phyloP scores from a whole-genome alignment of 1,140 invertebrate genomes.

The Drosophila sucinea region DNA sequence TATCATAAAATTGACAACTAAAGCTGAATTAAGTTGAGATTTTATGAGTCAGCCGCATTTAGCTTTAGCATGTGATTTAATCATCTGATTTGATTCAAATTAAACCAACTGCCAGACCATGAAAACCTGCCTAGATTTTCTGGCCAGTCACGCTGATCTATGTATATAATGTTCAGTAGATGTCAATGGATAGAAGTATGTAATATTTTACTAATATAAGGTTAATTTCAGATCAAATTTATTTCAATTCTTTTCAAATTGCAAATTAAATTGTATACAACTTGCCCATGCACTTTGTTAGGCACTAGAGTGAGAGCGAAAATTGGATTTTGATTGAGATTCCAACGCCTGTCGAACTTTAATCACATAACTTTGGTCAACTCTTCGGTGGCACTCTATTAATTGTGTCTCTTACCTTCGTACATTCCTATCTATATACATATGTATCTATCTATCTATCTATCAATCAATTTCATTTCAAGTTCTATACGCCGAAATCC shows the following conservation, averaged over 20 bases:
- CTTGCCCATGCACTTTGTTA: not conserved
- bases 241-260: too few relatives aligned
- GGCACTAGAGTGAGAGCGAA: too few relatives aligned
- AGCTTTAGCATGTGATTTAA: constrained; percentile 1
- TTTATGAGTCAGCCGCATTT: not conserved
- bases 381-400: constrained; percentile 5
- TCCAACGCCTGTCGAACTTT: not conserved
- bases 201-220: too few relatives aligned
- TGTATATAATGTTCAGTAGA: too few relatives aligned
- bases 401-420: constrained; percentile 1
- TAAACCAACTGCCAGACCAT: not conserved
- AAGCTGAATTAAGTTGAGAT: not conserved
- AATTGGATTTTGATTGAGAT: not conserved
- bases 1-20: constrained; percentile 6
- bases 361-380: constrained; percentile 11
- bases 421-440: not conserved
- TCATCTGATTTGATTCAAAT: constrained; percentile 2
- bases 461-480: constrained; percentile 20
- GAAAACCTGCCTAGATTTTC: too few relatives aligned
- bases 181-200: too few relatives aligned
- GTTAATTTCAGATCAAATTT: too few relatives aligned
- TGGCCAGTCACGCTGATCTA: too few relatives aligned
- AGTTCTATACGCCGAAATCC: constrained; percentile 13
- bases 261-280: not conserved
- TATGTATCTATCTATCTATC: constrained; percentile 1